Evolutionary conservation across 2,797 vertebrate species (phyloP).

Genomic region (Tapera naevia): DNA sequence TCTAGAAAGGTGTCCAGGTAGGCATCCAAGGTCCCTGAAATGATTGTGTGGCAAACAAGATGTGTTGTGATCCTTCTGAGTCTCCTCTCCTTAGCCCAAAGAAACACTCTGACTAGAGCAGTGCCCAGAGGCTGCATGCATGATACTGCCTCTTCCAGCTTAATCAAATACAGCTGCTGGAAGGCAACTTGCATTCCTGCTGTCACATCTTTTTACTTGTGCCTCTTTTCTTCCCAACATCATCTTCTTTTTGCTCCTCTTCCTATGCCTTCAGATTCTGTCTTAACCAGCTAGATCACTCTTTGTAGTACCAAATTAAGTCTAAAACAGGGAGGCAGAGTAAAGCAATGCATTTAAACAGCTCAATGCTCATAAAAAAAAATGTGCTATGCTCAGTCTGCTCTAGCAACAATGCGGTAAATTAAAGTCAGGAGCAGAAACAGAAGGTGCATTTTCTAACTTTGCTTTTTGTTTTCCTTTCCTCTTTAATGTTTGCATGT

Average conservation of each 20-base stretch:
- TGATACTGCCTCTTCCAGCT: background rate
- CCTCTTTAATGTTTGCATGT: background rate
- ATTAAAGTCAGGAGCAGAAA: background rate
- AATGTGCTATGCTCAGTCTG: background rate
- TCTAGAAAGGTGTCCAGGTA: background rate
- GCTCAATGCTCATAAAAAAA: background rate
- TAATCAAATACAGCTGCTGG: background rate
- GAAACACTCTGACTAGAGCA: background rate
- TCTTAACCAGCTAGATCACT: background rate
- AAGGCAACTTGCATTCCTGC: background rate
- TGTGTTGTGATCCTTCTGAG: background rate
- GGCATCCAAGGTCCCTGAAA: background rate
- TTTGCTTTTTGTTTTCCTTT: background rate
- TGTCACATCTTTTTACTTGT: background rate
- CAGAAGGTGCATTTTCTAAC: background rate
- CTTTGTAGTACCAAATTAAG: background rate
- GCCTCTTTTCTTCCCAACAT: background rate
- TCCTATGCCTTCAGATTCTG: background rate
- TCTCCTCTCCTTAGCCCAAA: background rate
- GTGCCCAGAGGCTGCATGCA: background rate
- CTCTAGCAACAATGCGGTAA: background rate
- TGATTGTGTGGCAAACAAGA: background rate
- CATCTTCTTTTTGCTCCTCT: background rate
- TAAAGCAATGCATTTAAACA: background rate
- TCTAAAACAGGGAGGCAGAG: background rate